Conservation (phyloP, 2,113 vertebrate species). For the Tauraco erythrolophus region DNA sequence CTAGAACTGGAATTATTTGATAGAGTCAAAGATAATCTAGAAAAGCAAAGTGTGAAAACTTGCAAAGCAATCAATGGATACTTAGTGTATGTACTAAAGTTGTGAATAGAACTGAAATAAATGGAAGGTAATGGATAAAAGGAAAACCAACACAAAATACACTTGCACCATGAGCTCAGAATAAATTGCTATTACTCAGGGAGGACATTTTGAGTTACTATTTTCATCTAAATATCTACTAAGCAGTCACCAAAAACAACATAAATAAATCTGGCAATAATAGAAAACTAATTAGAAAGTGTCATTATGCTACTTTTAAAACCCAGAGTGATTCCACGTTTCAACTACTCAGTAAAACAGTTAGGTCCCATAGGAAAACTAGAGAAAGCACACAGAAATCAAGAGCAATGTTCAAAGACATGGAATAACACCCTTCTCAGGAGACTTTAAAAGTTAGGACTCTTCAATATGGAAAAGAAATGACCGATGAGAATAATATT, state of each 20-base stretch:
- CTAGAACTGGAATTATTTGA: neutral
- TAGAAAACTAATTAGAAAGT: neutral
- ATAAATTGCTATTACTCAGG: neutral
- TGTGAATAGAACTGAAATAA: neutral
- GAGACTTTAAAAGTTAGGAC: neutral
- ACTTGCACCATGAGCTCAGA: neutral
- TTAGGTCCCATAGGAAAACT: rapidly evolving
- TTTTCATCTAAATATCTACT: neutral
- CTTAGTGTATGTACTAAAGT: neutral
- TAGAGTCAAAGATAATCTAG: neutral
- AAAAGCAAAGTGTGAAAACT: neutral
- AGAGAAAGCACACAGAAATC: neutral
- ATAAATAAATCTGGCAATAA: neutral
- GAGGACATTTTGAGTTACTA: neutral
- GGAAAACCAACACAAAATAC: neutral
- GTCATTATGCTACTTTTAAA: neutral
- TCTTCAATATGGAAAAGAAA: neutral
- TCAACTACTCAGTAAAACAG: neutral
- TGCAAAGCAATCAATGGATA: neutral
- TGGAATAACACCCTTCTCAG: neutral
- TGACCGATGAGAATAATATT: neutral
- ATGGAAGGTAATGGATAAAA: neutral
- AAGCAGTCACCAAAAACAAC: neutral
- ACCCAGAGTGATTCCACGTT: neutral
- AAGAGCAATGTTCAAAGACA: neutral